phyloP scores from a whole-genome alignment of 2,888 invertebrate genomes.

The Archaeoteleia sp. region DNA sequence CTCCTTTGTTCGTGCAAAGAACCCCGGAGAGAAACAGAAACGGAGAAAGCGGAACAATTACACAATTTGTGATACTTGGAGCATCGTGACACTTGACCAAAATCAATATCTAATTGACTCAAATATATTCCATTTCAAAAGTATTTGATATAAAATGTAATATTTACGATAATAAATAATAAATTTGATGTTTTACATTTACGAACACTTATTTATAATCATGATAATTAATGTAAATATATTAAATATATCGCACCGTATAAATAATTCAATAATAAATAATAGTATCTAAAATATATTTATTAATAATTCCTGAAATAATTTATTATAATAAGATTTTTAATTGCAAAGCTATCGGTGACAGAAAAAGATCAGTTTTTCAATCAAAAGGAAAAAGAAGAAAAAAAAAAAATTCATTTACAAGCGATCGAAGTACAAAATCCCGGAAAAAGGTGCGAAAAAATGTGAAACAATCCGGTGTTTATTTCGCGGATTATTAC shows the following conservation, averaged over 20 bases:
- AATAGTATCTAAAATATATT: too few relatives aligned
- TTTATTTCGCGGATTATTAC: conserved; percentile 49
- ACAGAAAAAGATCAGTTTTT: too few relatives aligned
- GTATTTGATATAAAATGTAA: not conserved
- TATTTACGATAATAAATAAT: not conserved
- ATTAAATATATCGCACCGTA: too few relatives aligned
- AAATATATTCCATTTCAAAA: conserved; percentile 6
- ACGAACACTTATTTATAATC: too few relatives aligned
- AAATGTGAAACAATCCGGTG: conserved; percentile 25
- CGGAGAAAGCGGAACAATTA: conserved; percentile 37
- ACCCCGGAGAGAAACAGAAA: conserved; percentile 25
- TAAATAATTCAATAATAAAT: too few relatives aligned
- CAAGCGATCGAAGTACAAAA: too few relatives aligned
- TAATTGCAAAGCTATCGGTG: not conserved
- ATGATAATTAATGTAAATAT: too few relatives aligned
- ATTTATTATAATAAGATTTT: too few relatives aligned
- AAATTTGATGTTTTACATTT: too few relatives aligned
- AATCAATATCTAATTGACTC: conserved; percentile 31
- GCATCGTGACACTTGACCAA: conserved; percentile 30
- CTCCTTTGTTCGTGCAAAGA: conserved; percentile 36
- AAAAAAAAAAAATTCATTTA: not conserved
- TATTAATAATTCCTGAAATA: too few relatives aligned
- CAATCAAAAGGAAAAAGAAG: not conserved
- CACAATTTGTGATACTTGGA: conserved; percentile 40
- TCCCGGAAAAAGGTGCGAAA: too few relatives aligned